These are phyloP conservation scores for Alligator sinensis DNA, from an alignment of 2,113 vertebrate genomes.

Conservation along the genomic window DNA sequence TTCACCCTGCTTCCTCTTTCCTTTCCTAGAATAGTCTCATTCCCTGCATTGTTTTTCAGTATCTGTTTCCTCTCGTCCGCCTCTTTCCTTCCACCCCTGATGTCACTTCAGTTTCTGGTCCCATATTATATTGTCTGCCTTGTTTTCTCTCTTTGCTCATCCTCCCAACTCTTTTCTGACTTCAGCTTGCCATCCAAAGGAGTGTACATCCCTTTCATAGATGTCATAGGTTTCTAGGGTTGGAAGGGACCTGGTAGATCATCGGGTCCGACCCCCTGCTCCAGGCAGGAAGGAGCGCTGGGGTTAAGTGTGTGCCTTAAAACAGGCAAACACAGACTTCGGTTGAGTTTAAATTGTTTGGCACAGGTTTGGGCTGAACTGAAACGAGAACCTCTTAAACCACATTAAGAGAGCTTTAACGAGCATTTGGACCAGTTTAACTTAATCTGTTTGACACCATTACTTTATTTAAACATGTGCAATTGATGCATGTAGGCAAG, in stretches of 20 bases:
- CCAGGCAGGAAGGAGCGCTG: no score
- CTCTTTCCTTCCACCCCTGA: conserved; percentile 4
- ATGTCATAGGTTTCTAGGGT: no score
- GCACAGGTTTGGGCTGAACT: background rate
- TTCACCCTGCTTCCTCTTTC: conserved; percentile 39
- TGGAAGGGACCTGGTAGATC: no score
- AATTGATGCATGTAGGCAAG: background rate
- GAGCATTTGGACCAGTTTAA: background rate
- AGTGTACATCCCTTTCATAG: background rate
- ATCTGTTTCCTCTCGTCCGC: conserved; percentile 57
- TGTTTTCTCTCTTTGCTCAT: rapidly evolving
- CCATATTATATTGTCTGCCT: background rate
- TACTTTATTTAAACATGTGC: background rate
- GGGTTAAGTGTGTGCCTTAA: no score
- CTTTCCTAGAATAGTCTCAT: conserved; percentile 45
- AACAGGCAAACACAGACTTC: background rate
- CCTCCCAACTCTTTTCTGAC: background rate
- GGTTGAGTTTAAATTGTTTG: background rate
- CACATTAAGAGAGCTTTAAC: background rate
- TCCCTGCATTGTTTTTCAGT: conserved; percentile 68
- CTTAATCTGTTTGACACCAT: background rate
- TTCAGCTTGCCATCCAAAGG: background rate
- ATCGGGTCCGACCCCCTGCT: no score
- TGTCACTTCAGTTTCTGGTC: background rate
- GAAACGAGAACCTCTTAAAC: background rate